phyloP scores from a whole-genome alignment of 2,113 vertebrate species.

The Hepsetus odoe region DNA sequence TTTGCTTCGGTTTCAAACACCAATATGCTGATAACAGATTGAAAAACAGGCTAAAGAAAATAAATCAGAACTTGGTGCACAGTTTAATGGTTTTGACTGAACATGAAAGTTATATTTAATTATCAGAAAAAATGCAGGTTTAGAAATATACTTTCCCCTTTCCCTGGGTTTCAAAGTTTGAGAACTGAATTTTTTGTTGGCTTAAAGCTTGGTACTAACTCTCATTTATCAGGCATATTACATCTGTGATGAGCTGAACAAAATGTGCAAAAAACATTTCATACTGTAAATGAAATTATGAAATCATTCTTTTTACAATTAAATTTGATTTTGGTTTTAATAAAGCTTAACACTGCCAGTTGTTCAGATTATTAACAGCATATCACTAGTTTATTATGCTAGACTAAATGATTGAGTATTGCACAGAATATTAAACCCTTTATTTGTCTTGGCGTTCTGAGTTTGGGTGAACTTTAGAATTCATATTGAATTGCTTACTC shows the following conservation, averaged over 20 bases:
- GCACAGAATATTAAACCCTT: not conserved
- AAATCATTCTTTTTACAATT: no score
- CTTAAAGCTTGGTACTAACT: not conserved
- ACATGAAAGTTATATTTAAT: no score
- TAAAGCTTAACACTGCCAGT: not conserved
- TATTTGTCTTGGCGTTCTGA: not conserved
- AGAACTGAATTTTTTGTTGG: no score
- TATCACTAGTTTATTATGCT: not conserved
- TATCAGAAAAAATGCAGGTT: no score
- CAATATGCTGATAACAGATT: no score
- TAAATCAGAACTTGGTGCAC: no score
- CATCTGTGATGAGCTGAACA: not conserved
- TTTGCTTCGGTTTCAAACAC: no score
- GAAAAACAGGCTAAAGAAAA: no score
- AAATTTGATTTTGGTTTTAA: not conserved
- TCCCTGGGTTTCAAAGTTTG: not conserved
- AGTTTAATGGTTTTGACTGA: no score
- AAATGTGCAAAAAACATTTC: no score
- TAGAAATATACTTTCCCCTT: no score
- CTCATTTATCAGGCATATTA: not conserved
- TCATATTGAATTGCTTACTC: slow-evolving; percentile 3
- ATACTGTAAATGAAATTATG: no score
- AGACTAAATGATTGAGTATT: not conserved
- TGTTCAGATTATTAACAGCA: not conserved
- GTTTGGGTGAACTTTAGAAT: not conserved